These are phyloP conservation scores for Lepeophtheirus salmonis DNA, from an alignment of 1,140 invertebrate genomes.

Conservation along the genomic window DNA sequence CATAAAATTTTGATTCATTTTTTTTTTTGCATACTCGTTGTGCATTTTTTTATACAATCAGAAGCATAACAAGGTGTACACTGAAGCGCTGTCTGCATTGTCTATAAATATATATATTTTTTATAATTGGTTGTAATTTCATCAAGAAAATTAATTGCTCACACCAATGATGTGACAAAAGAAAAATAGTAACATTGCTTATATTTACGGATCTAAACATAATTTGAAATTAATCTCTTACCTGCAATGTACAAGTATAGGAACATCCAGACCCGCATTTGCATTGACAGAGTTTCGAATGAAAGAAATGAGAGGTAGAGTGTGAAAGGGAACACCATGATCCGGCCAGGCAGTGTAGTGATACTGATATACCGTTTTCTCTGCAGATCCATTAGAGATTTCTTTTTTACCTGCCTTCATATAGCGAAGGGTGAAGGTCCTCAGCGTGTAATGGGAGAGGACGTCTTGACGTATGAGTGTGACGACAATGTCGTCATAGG, in stretches of 20 bases:
- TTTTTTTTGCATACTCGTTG: too few relatives aligned
- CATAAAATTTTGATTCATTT: too few relatives aligned
- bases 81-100: too few relatives aligned
- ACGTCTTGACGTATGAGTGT: slow-evolving; percentile 68
- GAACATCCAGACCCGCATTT: slow-evolving; percentile 59
- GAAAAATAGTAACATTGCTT: neutral
- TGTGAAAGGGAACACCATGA: slow-evolving; percentile 84
- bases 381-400: slow-evolving; percentile 42
- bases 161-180: neutral
- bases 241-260: slow-evolving; percentile 92
- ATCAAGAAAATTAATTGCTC: neutral
- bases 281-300: slow-evolving; percentile 68
- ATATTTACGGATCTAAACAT: neutral
- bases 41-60: too few relatives aligned
- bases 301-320: slow-evolving; percentile 78
- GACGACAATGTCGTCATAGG: slow-evolving; percentile 72
- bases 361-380: slow-evolving; percentile 70
- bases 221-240: too few relatives aligned
- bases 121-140: neutral
- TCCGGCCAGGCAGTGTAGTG: slow-evolving; percentile 96
- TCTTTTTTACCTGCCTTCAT: slow-evolving; percentile 31
- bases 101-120: neutral
- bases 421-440: slow-evolving; percentile 48
- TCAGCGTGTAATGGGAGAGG: slow-evolving; percentile 79
- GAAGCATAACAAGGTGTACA: too few relatives aligned